Conservation (phyloP, 2,113 vertebrate species). For the Colaptes auratus region DNA sequence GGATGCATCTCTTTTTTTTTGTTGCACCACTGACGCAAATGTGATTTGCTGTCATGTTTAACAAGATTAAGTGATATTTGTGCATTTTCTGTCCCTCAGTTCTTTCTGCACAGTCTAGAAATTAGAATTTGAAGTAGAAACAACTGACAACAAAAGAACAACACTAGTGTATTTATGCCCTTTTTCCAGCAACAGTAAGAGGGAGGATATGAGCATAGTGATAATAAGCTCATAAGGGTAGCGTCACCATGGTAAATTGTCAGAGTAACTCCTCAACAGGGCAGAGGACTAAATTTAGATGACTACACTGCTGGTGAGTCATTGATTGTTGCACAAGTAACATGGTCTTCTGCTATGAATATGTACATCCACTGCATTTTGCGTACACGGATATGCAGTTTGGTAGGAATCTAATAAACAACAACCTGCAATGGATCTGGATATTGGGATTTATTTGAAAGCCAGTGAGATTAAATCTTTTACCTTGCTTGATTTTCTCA, state of each 20-base stretch:
- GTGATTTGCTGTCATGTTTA: constrained; percentile 8
- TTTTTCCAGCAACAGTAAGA: not conserved
- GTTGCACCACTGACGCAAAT: not conserved
- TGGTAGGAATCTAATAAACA: accelerated
- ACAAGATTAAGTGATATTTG: constrained; percentile 13
- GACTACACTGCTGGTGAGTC: constrained; percentile 46
- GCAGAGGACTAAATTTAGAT: constrained; percentile 46
- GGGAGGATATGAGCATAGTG: not conserved
- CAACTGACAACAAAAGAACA: not conserved
- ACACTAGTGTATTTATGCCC: not conserved
- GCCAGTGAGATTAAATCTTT: not conserved
- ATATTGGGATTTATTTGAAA: not conserved
- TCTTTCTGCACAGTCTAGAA: not conserved
- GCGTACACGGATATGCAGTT: not conserved
- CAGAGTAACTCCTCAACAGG: constrained; percentile 36
- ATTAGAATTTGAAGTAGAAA: not conserved
- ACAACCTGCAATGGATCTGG: not conserved
- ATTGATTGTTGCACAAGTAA: constrained; percentile 17
- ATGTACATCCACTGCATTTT: not conserved
- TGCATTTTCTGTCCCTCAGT: not conserved
- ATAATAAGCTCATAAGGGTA: constrained; percentile 39
- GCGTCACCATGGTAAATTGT: constrained; percentile 63
- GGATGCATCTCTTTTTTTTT: not conserved
- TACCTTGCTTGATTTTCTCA: not conserved
- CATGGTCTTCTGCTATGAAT: not conserved